Evolutionary conservation across 2,888 invertebrate genomes (phyloP).

Genomic region (Blastobasis lacticolella): DNA sequence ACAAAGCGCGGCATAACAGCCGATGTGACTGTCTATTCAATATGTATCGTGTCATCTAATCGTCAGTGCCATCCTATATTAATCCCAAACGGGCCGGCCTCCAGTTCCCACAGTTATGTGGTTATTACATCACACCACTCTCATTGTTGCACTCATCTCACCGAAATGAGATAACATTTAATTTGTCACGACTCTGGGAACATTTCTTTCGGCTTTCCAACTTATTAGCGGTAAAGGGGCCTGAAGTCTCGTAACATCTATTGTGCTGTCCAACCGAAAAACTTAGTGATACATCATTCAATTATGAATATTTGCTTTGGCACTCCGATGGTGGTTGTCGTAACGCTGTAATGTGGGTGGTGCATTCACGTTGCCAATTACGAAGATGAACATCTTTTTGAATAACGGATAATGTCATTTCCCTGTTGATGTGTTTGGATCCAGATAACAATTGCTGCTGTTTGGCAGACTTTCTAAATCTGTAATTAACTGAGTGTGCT

Average conservation of each 20-base stretch:
- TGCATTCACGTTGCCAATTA: too few species aligned
- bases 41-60: slow-evolving; percentile 6
- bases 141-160: slow-evolving; percentile 53
- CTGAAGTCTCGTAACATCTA: slow-evolving; percentile 26
- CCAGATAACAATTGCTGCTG: too few species aligned
- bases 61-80: slow-evolving; percentile 18
- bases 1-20: too few species aligned
- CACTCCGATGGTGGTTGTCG: too few species aligned
- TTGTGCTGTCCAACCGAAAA: slow-evolving; percentile 21
- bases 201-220: slow-evolving; percentile 52
- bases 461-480: too few species aligned
- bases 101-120: slow-evolving; percentile 29
- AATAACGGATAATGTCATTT: too few species aligned
- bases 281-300: slow-evolving; percentile 9
- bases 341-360: too few species aligned
- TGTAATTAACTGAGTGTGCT: too few species aligned
- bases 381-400: too few species aligned
- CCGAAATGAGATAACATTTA: slow-evolving; percentile 57
- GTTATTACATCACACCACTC: slow-evolving; percentile 25
- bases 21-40: too few species aligned
- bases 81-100: slow-evolving; percentile 16
- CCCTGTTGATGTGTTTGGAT: too few species aligned
- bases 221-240: slow-evolving; percentile 21
- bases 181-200: slow-evolving; percentile 53
- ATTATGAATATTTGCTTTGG: not conserved